These are phyloP conservation scores for Hydrozoanthus gracilis DNA, from an alignment of 92 coral and sea anemone genomes.

Conservation along the genomic window DNA sequence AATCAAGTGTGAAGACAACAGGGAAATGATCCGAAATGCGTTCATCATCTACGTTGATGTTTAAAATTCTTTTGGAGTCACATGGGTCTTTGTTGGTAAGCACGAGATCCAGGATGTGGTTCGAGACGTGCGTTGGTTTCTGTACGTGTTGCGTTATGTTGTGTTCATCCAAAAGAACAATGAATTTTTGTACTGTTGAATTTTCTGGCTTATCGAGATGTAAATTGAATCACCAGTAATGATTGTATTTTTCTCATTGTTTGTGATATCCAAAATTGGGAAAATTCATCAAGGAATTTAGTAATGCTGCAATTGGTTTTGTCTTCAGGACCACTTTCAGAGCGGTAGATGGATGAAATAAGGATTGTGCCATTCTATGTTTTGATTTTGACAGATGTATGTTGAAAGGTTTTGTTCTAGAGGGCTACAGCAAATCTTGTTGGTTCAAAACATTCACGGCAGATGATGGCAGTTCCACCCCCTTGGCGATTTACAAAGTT, in stretches of 20 bases:
- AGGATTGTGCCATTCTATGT: neutral
- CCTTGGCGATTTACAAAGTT: neutral
- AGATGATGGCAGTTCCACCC: neutral
- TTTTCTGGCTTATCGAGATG: neutral
- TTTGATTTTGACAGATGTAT: neutral
- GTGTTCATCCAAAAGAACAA: neutral
- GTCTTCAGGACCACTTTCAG: neutral
- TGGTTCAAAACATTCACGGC: neutral
- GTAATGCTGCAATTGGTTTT: neutral
- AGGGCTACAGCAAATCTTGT: neutral
- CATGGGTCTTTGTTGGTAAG: neutral
- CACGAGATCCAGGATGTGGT: neutral
- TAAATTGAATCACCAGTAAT: slow-evolving; percentile 3
- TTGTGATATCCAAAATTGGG: neutral
- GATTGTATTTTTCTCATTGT: neutral
- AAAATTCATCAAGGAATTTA: neutral
- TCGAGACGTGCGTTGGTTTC: slow-evolving; percentile 2
- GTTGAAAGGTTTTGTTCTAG: neutral
- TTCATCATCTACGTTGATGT: neutral
- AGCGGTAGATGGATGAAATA: neutral
- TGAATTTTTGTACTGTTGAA: neutral
- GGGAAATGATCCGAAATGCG: neutral
- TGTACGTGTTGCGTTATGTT: neutral
- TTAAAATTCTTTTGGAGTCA: neutral
- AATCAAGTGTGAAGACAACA: too few species aligned